A percentile compares a stretch with the other conserved stretches of the same genome.
Evolutionary conservation across 2,113 vertebrate species (phyloP).

Genomic region (Hippocampus comes): DNA sequence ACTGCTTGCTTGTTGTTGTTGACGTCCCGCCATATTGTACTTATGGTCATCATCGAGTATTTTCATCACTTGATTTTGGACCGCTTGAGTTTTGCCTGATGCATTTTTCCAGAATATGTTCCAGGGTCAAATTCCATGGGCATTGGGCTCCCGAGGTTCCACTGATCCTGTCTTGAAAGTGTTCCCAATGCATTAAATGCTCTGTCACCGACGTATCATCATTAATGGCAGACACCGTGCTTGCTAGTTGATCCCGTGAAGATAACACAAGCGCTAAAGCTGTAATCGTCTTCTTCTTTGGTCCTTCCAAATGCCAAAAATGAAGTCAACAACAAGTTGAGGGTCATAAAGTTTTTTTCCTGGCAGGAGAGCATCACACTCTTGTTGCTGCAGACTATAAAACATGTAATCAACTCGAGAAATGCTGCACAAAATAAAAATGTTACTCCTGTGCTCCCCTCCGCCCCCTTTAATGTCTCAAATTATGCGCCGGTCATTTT

Average conservation of each 20-base stretch:
- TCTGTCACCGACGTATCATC: constrained; percentile 17
- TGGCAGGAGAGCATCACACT: constrained; percentile 48
- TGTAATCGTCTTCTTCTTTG: constrained; percentile 12
- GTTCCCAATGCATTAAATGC: neutral
- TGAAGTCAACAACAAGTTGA: constrained; percentile 37
- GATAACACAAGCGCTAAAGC: constrained; percentile 2
- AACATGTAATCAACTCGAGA: constrained; percentile 64
- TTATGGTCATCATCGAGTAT: neutral
- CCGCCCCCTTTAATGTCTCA: neutral
- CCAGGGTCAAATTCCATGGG: neutral
- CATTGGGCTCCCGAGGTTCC: neutral
- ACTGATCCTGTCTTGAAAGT: constrained; percentile 16
- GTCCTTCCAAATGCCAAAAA: constrained; percentile 31
- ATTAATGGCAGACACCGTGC: constrained; percentile 20
- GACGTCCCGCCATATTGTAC: neutral
- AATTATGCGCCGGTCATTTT: constrained; percentile 5
- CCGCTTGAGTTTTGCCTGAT: neutral
- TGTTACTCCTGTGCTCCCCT: constrained; percentile 49
- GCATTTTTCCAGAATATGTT: neutral
- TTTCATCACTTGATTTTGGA: neutral
- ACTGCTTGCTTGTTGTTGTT: neutral
- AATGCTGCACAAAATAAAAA: constrained; percentile 57
- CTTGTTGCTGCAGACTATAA: constrained; percentile 44
- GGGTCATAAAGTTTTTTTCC: constrained; percentile 53
- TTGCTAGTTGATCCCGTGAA: constrained; percentile 25